A percentile compares a stretch with the other conserved stretches of the same genome.
These are phyloP conservation scores for Chromis chromis DNA, from an alignment of 2,797 vertebrate genomes.

Conservation along the genomic window DNA sequence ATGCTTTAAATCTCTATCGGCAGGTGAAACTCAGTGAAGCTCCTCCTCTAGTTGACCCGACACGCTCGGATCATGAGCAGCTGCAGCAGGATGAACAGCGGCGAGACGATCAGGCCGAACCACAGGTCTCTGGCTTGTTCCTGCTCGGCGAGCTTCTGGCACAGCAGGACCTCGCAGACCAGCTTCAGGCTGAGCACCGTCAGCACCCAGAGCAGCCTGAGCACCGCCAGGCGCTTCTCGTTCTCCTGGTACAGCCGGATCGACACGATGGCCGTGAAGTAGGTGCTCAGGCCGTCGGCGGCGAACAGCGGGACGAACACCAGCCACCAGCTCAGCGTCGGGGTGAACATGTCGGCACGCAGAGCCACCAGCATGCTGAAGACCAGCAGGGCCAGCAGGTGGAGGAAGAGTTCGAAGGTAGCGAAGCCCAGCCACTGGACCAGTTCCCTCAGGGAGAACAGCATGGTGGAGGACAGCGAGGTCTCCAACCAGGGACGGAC, in stretches of 20 bases:
- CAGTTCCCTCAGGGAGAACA: slow-evolving; percentile 94
- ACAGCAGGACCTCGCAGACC: slow-evolving; percentile 97
- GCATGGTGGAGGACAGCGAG: slow-evolving; percentile 80
- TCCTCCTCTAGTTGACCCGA: slow-evolving; percentile 85
- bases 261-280: slow-evolving; percentile 97
- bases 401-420: slow-evolving; percentile 95
- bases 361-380: slow-evolving; percentile 94
- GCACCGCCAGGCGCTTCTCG: slow-evolving; percentile 94
- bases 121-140: slow-evolving; percentile 90
- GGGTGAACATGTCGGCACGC: slow-evolving; percentile 85
- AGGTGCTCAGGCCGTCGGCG: slow-evolving; percentile 97
- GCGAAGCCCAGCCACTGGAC: slow-evolving; percentile 98
- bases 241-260: slow-evolving; percentile 98
- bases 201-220: slow-evolving; percentile 97
- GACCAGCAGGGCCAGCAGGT: slow-evolving; percentile 89
- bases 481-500: slow-evolving; percentile 42
- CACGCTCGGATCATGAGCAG: slow-evolving; percentile 98
- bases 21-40: slow-evolving; percentile 30
- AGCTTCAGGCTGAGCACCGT: slow-evolving; percentile 98
- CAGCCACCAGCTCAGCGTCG: slow-evolving; percentile 91
- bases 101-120: slow-evolving; percentile 95
- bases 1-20: slow-evolving; percentile 62
- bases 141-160: slow-evolving; percentile 94
- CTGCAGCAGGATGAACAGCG: slow-evolving; percentile 96
- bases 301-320: slow-evolving; percentile 95